Evolutionary conservation across 2,113 vertebrate species (phyloP).

Genomic region (Misgurnus anguillicaudatus): DNA sequence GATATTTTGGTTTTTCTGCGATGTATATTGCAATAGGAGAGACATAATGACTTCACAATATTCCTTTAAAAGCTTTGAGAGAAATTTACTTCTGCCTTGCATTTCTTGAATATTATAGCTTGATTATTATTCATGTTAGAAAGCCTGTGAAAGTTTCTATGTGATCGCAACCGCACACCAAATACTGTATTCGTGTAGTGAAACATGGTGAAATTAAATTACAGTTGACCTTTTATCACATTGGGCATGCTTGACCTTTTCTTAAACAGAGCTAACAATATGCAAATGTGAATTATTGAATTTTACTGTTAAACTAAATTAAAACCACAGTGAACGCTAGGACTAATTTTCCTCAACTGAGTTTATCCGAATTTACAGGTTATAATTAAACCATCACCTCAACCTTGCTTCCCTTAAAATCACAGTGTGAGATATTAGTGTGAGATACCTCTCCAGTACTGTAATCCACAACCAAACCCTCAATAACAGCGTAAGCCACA

Average conservation of each 20-base stretch:
- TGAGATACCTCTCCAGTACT: background rate
- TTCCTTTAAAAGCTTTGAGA: no score
- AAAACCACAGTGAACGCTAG: background rate
- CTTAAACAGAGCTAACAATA: background rate
- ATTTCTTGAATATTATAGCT: no score
- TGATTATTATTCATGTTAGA: no score
- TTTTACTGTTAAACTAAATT: background rate
- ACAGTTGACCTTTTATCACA: conserved; percentile 24
- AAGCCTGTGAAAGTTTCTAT: background rate
- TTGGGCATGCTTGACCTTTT: conserved; percentile 27
- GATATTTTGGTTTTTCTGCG: no score
- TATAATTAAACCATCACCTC: conserved; percentile 18
- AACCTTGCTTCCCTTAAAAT: background rate
- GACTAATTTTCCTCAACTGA: background rate
- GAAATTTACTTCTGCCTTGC: no score
- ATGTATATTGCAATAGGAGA: no score
- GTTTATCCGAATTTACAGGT: background rate
- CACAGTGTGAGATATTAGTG: conserved; percentile 2
- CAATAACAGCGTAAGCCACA: background rate
- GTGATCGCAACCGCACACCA: background rate
- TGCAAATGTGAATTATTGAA: conserved; percentile 11
- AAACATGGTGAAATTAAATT: conserved; percentile 18
- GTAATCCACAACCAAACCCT: background rate
- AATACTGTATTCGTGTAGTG: background rate
- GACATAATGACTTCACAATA: no score